Base-by-base conservation (phyloP, 1,140 invertebrate genomes). In the Limonius californicus region DNA sequence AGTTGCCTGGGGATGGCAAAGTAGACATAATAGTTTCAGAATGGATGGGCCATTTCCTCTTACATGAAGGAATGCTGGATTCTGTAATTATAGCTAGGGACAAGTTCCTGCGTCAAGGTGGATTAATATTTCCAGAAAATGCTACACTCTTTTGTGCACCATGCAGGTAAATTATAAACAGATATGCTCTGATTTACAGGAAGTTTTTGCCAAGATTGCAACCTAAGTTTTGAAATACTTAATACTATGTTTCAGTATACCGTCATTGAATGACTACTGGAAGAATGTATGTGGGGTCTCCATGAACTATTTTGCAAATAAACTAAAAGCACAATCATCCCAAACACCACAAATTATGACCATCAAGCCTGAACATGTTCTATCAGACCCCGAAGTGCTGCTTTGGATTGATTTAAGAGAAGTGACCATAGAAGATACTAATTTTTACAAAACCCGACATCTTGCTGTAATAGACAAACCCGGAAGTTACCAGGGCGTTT, bases 11-110 rank as follows among this genome's bases (percentile, higher is more conserved):
- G 21, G 83, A 87, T 30, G 84, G 90, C 27, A 92, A 95, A 79
- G 94, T 98, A 9, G 97, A 99, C 79, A 88, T 95, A 0, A 97
- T 99, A 66, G 89, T 99, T 20, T 98, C 95, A 2, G 97, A 99
- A 79, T 99, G 96, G 95, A 99, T 99, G 97, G 97, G 97, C 1
- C 99, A 99, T 78, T 99, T 97, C 77, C 81, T 99, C 9, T 81
- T 99, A 23, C 98, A 97, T 76, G 97, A 99, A 79, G 95, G 93
- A 27, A 99, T 99, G 97, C 77, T 99, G 32, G 93, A 98, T 74
- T 92, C 90, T 12, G 86, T 95, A 0, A 83, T 99, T 45, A 86
- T 85, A 76, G 96, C 97, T 0, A 84, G 97, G 73, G 94, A 99
- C 76, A 90, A 92, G 72, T 97, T 94, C 82, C 81, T 99, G 12